These are phyloP conservation scores for Salticus scenicus DNA, from an alignment of 2,888 invertebrate species.

Conservation along the genomic window DNA sequence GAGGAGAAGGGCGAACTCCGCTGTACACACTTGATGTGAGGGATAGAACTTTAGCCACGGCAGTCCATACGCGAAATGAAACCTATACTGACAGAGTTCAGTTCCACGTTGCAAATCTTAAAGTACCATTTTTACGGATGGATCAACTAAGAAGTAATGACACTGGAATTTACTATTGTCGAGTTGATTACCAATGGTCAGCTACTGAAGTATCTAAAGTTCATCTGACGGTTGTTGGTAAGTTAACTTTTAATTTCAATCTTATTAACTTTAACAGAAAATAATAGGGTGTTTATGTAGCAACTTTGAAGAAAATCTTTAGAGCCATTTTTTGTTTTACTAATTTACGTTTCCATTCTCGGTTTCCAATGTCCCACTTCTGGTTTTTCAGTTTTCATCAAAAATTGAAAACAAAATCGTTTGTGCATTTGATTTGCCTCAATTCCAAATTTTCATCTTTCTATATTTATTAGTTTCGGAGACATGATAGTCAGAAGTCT, in stretches of 20 bases:
- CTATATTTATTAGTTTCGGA: too few relatives aligned
- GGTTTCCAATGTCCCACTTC: too few relatives aligned
- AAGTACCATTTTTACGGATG: constrained; percentile 7
- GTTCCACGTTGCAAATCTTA: not conserved
- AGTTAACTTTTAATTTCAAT: too few relatives aligned
- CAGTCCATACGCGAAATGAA: not conserved
- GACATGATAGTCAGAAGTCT: too few relatives aligned
- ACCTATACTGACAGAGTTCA: not conserved
- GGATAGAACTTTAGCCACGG: not conserved
- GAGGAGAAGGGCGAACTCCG: constrained; percentile 2
- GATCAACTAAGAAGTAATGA: not conserved
- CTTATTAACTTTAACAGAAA: not conserved
- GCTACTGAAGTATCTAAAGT: constrained; percentile 3
- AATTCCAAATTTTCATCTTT: too few relatives aligned
- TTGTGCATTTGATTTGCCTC: too few relatives aligned
- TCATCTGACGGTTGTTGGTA: constrained; percentile 4
- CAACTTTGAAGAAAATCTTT: too few relatives aligned
- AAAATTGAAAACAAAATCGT: too few relatives aligned
- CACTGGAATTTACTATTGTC: constrained; percentile 11
- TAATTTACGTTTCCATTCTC: too few relatives aligned
- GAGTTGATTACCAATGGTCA: constrained; percentile 25
- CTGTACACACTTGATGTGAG: constrained; percentile 19
- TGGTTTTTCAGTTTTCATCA: too few relatives aligned
- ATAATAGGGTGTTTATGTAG: too few relatives aligned
- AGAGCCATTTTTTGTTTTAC: too few relatives aligned